phyloP scores from a whole-genome alignment of 2,113 vertebrate species.

The Condylura cristata region DNA sequence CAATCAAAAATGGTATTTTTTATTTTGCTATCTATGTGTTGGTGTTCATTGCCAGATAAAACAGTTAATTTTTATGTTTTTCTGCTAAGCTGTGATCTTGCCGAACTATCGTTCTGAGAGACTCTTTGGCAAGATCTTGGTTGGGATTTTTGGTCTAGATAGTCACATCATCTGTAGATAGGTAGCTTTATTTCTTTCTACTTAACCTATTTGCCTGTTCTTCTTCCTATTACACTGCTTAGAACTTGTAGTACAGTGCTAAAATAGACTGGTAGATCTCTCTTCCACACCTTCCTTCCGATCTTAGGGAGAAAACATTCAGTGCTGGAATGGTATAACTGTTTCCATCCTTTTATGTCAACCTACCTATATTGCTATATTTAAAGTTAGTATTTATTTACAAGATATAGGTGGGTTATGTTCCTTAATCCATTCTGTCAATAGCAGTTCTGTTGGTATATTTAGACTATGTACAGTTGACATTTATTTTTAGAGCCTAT shows the following conservation, averaged over 20 bases:
- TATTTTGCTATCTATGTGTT: background rate
- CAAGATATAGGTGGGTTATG: background rate
- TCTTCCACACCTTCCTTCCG: background rate
- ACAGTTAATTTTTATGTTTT: background rate
- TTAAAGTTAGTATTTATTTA: background rate
- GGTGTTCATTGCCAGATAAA: background rate
- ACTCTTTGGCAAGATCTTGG: background rate
- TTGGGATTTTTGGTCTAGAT: background rate
- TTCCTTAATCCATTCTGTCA: background rate
- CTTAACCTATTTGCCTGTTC: background rate
- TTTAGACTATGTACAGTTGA: background rate
- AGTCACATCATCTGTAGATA: background rate
- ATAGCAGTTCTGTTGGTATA: background rate
- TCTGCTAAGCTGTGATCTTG: background rate
- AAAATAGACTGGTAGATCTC: background rate
- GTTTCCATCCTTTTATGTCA: background rate
- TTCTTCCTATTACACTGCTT: background rate
- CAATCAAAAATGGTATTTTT: background rate
- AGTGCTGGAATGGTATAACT: background rate
- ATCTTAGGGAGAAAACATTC: background rate
- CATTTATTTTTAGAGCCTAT: background rate
- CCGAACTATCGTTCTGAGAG: background rate
- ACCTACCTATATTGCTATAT: background rate
- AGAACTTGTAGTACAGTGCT: background rate
- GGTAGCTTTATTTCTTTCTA: background rate